Conservation (phyloP, 2,797 vertebrate genomes). For the Bufotes viridis region DNA sequence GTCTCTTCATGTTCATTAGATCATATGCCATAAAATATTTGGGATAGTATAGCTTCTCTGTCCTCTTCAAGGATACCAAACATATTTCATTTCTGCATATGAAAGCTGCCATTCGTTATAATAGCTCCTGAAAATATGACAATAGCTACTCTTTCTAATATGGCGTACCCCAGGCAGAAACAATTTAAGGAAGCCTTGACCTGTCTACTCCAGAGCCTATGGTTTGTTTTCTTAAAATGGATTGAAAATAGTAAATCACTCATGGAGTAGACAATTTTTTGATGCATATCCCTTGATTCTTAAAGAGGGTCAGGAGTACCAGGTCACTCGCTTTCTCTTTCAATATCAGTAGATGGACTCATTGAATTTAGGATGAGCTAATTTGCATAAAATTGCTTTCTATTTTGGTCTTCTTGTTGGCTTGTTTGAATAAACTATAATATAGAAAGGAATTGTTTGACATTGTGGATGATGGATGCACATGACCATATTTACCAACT, state of each 20-base stretch:
- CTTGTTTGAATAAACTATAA: neutral
- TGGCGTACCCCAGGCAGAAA: slow-evolving; percentile 49
- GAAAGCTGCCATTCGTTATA: slow-evolving; percentile 54
- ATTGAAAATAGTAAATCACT: slow-evolving; percentile 59
- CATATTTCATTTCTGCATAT: slow-evolving; percentile 48
- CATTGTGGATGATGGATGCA: neutral
- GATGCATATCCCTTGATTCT: slow-evolving; percentile 47
- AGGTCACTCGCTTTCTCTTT: slow-evolving; percentile 43
- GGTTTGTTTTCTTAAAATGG: slow-evolving; percentile 48
- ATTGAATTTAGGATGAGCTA: slow-evolving; percentile 20
- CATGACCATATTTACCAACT: neutral
- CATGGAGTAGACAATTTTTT: slow-evolving; percentile 50
- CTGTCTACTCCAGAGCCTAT: slow-evolving; percentile 32
- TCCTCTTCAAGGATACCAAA: slow-evolving; percentile 55
- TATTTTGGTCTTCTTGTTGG: neutral
- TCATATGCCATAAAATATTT: slow-evolving; percentile 28
- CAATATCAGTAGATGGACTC: slow-evolving; percentile 29
- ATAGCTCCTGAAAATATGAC: slow-evolving; percentile 47
- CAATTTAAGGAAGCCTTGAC: slow-evolving; percentile 59
- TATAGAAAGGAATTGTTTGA: neutral
- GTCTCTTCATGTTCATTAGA: slow-evolving; percentile 14
- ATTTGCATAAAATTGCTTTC: slow-evolving; percentile 12
- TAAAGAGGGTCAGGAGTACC: slow-evolving; percentile 41
- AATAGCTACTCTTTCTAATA: slow-evolving; percentile 35
- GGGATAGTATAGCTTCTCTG: slow-evolving; percentile 7